phyloP scores from a whole-genome alignment of 1,140 invertebrate genomes.

The Dinoponera quadriceps region DNA sequence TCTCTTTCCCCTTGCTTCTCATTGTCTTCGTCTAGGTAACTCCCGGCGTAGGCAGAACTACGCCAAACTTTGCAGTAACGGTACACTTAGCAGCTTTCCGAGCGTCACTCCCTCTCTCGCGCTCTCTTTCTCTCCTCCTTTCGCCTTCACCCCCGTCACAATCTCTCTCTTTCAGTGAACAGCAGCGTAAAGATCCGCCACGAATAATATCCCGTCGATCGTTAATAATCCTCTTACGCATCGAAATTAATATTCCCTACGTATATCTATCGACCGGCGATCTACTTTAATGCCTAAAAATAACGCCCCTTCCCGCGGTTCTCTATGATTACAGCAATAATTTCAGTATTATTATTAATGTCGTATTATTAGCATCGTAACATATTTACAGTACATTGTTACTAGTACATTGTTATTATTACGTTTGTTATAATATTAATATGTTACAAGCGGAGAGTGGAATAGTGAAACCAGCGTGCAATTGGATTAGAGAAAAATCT shows the following conservation, averaged over 20 bases:
- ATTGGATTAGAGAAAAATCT: neutral
- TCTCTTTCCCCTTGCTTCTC: neutral
- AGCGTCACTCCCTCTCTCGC: constrained; percentile 1
- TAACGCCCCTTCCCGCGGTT: neutral
- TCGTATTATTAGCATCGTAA: constrained; percentile 3
- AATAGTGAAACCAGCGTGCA: neutral
- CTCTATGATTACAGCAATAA: constrained; percentile 11
- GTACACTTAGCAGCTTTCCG: constrained; percentile 54
- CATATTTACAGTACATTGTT: constrained; percentile 26
- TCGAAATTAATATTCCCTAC: constrained; percentile 6
- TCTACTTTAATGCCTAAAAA: constrained; percentile 20
- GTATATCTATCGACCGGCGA: neutral
- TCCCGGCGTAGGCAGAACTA: constrained; percentile 53
- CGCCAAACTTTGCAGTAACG: constrained; percentile 62
- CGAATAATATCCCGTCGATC: constrained; percentile 37
- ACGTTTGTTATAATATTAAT: too few relatives aligned
- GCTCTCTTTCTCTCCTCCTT: too few relatives aligned
- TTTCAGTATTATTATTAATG: constrained; percentile 35
- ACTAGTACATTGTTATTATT: constrained; percentile 5
- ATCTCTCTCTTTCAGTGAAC: constrained; percentile 3
- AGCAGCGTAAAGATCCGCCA: constrained; percentile 49
- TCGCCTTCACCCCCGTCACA: too few relatives aligned
- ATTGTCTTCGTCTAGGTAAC: constrained; percentile 46
- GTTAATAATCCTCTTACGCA: constrained; percentile 41
- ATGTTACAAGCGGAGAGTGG: too few relatives aligned